Evolutionary conservation across 2,797 vertebrate genomes (phyloP).

Genomic region (Phaenicophaeus curvirostris): DNA sequence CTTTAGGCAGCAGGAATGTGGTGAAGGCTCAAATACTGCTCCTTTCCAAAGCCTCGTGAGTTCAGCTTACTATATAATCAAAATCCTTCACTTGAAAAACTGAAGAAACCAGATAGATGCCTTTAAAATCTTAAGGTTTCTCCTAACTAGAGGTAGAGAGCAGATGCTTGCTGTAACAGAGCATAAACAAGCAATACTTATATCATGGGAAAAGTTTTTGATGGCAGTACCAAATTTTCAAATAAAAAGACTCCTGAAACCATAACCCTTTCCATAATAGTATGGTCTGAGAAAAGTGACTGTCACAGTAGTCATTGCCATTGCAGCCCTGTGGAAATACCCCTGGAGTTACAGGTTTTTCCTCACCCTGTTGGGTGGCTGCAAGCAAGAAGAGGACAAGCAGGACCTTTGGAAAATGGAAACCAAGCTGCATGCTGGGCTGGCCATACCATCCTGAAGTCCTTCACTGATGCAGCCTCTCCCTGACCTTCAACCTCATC

Average conservation of each 20-base stretch:
- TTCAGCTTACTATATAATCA: neutral
- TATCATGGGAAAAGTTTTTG: neutral
- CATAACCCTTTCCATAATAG: accelerated
- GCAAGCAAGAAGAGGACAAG: too few relatives aligned
- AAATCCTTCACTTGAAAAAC: neutral
- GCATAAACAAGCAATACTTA: neutral
- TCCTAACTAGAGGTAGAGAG: neutral
- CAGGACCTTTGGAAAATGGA: neutral
- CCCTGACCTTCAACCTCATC: neutral
- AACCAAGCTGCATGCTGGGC: accelerated
- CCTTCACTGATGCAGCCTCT: accelerated
- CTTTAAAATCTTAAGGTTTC: neutral
- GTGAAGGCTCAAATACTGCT: neutral
- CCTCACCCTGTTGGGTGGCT: neutral
- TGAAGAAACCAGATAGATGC: neutral
- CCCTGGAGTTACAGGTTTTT: neutral
- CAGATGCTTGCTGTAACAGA: neutral
- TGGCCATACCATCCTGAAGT: too few relatives aligned
- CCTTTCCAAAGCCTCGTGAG: neutral
- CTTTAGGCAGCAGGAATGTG: neutral
- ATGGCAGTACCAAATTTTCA: neutral
- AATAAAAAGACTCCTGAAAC: neutral
- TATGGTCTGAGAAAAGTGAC: accelerated
- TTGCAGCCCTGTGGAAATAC: accelerated
- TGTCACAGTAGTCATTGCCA: accelerated